Evolutionary conservation across 2,113 vertebrate genomes (phyloP).

Genomic region (Microcebus lehilahytsara): DNA sequence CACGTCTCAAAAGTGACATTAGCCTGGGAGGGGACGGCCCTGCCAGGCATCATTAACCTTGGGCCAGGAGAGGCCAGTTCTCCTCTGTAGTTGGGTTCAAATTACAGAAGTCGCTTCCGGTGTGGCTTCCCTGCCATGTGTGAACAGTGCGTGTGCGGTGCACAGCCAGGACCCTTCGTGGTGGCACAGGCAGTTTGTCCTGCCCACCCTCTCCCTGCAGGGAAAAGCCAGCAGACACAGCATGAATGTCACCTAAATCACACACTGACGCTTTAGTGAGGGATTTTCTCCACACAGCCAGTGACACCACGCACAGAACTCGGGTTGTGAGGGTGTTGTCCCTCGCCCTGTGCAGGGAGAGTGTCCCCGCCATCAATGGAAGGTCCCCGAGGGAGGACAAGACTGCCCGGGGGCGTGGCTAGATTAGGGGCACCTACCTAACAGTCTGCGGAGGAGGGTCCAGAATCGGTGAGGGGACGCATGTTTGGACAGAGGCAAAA

Average conservation of each 20-base stretch:
- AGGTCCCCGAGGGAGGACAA: too few relatives aligned
- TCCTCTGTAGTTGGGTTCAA: fast-evolving
- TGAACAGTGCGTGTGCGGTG: not conserved
- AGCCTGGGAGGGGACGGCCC: not conserved
- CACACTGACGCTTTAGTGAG: not conserved
- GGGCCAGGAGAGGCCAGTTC: not conserved
- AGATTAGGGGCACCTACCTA: too few relatives aligned
- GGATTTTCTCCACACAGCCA: not conserved
- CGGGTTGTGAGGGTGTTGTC: not conserved
- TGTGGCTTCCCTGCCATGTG: not conserved
- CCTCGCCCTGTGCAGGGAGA: too few relatives aligned
- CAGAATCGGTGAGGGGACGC: too few relatives aligned
- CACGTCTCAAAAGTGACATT: not conserved
- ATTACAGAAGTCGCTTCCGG: not conserved
- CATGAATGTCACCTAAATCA: not conserved
- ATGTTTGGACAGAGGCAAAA: too few relatives aligned
- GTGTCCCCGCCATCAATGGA: too few relatives aligned
- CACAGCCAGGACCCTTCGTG: too few relatives aligned
- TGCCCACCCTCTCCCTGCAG: not conserved
- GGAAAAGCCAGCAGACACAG: not conserved
- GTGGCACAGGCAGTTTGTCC: too few relatives aligned
- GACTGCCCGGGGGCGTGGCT: too few relatives aligned
- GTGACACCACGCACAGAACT: not conserved
- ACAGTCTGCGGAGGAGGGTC: too few relatives aligned
- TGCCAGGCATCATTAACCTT: not conserved